A percentile compares a stretch with the other conserved stretches of the same genome.
Conservation (phyloP, 2,888 invertebrate species). For the Aspidiotus rigidus region DNA sequence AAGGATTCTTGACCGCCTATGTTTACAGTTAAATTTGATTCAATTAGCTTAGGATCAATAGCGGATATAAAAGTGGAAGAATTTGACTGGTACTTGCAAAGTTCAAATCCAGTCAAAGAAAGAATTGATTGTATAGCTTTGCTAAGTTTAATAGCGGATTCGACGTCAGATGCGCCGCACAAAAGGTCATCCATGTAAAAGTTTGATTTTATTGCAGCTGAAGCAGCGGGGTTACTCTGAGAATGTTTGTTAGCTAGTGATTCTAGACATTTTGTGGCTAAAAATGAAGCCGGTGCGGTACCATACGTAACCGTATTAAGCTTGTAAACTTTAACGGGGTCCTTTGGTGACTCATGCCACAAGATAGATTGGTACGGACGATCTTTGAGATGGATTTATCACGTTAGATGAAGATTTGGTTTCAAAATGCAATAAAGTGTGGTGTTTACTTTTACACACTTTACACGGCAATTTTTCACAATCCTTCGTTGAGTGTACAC, state of each 20-base stretch:
- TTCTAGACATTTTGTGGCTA: slow-evolving; percentile 14
- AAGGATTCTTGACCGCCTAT: no score
- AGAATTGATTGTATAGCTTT: background rate
- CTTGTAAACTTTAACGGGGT: no score
- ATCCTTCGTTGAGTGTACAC: no score
- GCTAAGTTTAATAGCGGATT: background rate
- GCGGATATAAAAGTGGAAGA: background rate
- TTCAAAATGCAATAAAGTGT: no score
- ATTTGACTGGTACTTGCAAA: slow-evolving; percentile 7
- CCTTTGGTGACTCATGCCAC: no score
- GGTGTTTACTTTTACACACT: no score
- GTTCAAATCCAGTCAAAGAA: background rate
- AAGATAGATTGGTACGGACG: no score
- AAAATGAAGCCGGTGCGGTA: background rate
- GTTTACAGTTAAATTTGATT: no score
- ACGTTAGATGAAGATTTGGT: no score
- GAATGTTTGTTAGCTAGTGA: background rate
- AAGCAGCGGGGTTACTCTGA: background rate
- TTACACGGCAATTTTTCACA: no score
- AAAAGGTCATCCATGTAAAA: slow-evolving; percentile 11
- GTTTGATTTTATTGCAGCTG: background rate
- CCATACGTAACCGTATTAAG: slow-evolving; percentile 20
- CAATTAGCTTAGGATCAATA: no score
- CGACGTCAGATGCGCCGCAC: background rate
- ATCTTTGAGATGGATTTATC: no score